phyloP scores from a whole-genome alignment of 2,797 vertebrate genomes.

The Chelon auratus region DNA sequence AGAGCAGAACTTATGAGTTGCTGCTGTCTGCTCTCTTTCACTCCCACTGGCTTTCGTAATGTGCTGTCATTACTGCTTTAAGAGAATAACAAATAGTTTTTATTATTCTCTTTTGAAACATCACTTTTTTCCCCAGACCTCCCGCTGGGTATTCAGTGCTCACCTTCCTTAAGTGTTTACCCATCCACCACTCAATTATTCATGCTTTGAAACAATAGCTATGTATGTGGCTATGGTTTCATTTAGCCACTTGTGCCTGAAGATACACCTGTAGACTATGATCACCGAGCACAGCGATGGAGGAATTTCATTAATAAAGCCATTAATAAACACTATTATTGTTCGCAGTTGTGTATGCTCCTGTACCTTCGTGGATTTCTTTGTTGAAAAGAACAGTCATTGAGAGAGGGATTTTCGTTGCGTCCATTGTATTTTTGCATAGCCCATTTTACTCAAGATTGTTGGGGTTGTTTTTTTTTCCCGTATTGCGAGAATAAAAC shows the following conservation, averaged over 20 bases:
- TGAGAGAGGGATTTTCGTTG: background rate
- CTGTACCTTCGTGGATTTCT: background rate
- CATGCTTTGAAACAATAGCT: constrained; percentile 38
- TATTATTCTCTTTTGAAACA: constrained; percentile 23
- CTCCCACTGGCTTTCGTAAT: constrained; percentile 9
- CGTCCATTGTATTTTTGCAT: background rate
- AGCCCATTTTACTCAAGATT: background rate
- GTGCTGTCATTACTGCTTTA: constrained; percentile 16
- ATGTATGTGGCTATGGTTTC: constrained; percentile 11
- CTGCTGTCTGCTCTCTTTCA: constrained; percentile 5
- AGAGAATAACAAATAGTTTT: constrained; percentile 21
- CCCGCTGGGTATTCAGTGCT: constrained; percentile 14
- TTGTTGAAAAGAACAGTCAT: background rate
- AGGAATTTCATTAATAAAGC: background rate
- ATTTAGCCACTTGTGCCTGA: constrained; percentile 29
- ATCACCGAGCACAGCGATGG: background rate
- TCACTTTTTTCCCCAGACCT: background rate
- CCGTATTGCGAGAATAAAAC: background rate
- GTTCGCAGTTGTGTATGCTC: background rate
- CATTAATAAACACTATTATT: background rate
- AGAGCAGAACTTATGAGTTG: constrained; percentile 18
- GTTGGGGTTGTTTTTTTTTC: background rate
- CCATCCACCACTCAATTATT: constrained; percentile 47
- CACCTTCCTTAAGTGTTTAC: constrained; percentile 44
- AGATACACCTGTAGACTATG: constrained; percentile 16